Base-by-base conservation (phyloP, 2,113 vertebrate species). In the Centropristis striata region DNA sequence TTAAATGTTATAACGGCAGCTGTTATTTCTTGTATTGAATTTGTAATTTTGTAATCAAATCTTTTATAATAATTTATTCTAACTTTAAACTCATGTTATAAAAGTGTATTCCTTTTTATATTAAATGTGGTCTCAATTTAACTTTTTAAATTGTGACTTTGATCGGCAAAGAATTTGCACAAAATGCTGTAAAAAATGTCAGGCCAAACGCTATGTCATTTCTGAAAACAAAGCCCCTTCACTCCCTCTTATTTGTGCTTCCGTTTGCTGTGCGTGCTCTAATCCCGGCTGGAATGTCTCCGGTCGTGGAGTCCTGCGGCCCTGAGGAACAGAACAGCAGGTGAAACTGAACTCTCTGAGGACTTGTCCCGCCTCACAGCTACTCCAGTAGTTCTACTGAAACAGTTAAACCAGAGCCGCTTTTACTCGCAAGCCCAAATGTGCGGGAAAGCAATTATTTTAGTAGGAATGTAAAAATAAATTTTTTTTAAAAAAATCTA, bases 281-380 rank as follows among this genome's bases (percentile, higher is more conserved):
- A 94, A 94, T 93, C 92, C 92, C 51, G 92, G 86, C 89, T 92
- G 92, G 92, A 94, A 93, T 93, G 93, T 91, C 84, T 92, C 87
- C 79, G 89, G 73, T 85, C 67, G 67, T 57, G 67, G 84, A 84
- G 87, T 90, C 83, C 81, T 47, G 71, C 58, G 18, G 81, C 83
- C 78, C 74, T 1, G 64, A 90, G 83, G 75, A 91, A 81, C 84
- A 81, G 85, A 90, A 79, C 90, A 89, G 92, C 92, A 92, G 94
- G 92, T 93, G 91, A 94, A 84, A 92, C 68, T 78, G 64, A 90
- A 91, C 71, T 88, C 83, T 83, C 70, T 1, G 68, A 84, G 69
- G 83, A 81, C 71, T 74, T 25, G 76, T 83, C 79, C 70, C 39
- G 42, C 85, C 68, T 77, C 86, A 67, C 55, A 53, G 67, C 73